phyloP scores from a whole-genome alignment of 2,888 invertebrate genomes.

The Tipula unca region DNA sequence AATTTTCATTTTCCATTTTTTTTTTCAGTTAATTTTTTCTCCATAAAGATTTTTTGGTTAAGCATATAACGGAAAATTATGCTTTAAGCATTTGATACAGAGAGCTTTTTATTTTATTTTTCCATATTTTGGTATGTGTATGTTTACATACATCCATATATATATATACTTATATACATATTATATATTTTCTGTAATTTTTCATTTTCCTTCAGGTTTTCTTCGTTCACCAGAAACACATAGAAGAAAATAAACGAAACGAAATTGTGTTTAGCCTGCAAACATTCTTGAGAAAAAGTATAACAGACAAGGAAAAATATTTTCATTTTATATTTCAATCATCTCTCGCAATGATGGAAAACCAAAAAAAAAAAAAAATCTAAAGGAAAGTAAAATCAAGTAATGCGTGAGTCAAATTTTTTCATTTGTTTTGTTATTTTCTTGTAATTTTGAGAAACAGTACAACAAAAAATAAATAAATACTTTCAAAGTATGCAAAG shows the following conservation, averaged over 20 bases:
- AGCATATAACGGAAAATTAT: neutral
- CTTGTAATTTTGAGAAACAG: neutral
- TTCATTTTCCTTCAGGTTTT: neutral
- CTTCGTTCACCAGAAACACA: neutral
- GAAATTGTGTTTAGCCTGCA: neutral
- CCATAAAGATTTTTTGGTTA: neutral
- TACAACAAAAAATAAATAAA: neutral
- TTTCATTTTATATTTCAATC: neutral
- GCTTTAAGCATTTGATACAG: neutral
- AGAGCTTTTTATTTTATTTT: neutral
- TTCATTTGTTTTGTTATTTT: conserved; percentile 9
- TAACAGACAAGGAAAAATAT: neutral
- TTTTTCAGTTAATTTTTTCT: neutral
- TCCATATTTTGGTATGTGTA: neutral
- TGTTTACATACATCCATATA: too few species aligned
- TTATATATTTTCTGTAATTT: neutral
- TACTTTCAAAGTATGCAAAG: neutral
- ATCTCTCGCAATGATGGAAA: neutral
- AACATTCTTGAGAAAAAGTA: neutral
- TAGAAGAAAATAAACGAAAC: neutral
- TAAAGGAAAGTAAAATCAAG: neutral
- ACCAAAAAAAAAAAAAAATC: neutral
- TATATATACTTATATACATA: neutral
- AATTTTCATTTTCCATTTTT: neutral
- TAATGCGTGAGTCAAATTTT: neutral